Base-by-base conservation (phyloP, 2,888 invertebrate genomes). In the Cyclophora albipunctata region DNA sequence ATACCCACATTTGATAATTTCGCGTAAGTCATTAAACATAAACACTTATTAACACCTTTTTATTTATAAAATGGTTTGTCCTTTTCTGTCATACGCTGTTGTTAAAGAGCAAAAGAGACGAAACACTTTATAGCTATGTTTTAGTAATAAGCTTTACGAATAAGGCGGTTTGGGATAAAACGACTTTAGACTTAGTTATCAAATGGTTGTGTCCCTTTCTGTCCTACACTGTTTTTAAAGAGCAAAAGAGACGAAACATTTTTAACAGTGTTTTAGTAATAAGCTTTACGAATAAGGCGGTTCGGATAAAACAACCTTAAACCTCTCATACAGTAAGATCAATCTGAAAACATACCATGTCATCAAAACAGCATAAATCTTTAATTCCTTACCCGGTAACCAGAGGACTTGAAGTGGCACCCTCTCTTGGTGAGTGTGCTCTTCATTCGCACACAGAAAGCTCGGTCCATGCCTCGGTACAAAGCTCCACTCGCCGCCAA, bases 351-450 rank as follows among this genome's bases (percentile, higher is more conserved):
- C 34, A 34, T 20, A 20, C 20, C 20, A 20, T 20, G 20, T 20
- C 20, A 20, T 20, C 20, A 20, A 20, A 20, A 20, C 20, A 20
- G 20, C 20, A 20, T 20, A 20, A 20, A 20, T 20, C 20, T 20
- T 20, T 20, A 20, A 56, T 40, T 55, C 52, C 94, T 93, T 90
- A 97, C 97, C 92, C 97, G 92, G 84, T 97, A 97, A 81, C 97
- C 97, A 59, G 97, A 97, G 42, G 97, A 97, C 84, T 98, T 98
- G 85, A 97, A 97, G 82, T 98, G 97, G 78, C 98, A 98, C 53
- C 98, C 98, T 70, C 98, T 90, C 87, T 98, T 98, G 47, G 98
- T 98, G 56, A 98, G 90, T 0, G 98, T 98, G 50, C 98, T 98
- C 81, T 98, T 98, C 98, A 98, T 98, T 62, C 98, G 91, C 46